These are phyloP conservation scores for Orchesella flavescens DNA, from an alignment of 2,888 invertebrate species.

Conservation along the genomic window DNA sequence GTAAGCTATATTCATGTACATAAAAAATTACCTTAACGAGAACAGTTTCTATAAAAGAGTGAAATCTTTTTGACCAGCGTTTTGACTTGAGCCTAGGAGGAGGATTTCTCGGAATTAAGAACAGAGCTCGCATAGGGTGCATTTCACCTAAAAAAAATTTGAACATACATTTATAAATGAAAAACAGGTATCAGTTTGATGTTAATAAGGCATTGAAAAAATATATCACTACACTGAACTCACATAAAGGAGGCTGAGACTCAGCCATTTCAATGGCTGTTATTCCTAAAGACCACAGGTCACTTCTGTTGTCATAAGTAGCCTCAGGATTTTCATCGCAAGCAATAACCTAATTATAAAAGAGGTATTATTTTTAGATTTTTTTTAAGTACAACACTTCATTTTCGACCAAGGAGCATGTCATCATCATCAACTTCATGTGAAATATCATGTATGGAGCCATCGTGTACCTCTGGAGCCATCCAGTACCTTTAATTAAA, in stretches of 20 bases:
- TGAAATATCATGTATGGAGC: background rate
- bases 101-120: constrained; percentile 97
- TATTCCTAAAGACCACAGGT: constrained; percentile 94
- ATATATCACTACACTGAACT: constrained; percentile 74
- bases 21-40: constrained; percentile 77
- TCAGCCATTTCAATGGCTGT: constrained; percentile 99
- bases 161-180: background rate
- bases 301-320: constrained; percentile 97
- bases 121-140: constrained; percentile 97
- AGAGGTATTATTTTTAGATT: background rate
- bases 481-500: constrained; percentile 80
- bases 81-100: constrained; percentile 91
- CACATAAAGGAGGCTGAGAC: constrained; percentile 98
- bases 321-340: constrained; percentile 99
- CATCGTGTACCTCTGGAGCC: constrained; percentile 87
- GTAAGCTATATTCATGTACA: no score
- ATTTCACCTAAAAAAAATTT: constrained; percentile 73
- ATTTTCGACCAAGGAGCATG: background rate
- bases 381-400: background rate
- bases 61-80: constrained; percentile 98
- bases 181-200: no score
- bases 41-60: constrained; percentile 97
- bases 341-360: constrained; percentile 86
- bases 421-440: no score
- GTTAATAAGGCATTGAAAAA: no score